A percentile compares a stretch with the other conserved stretches of the same genome.
Conservation (phyloP, 2,888 invertebrate species). For the Protophormia terraenovae region DNA sequence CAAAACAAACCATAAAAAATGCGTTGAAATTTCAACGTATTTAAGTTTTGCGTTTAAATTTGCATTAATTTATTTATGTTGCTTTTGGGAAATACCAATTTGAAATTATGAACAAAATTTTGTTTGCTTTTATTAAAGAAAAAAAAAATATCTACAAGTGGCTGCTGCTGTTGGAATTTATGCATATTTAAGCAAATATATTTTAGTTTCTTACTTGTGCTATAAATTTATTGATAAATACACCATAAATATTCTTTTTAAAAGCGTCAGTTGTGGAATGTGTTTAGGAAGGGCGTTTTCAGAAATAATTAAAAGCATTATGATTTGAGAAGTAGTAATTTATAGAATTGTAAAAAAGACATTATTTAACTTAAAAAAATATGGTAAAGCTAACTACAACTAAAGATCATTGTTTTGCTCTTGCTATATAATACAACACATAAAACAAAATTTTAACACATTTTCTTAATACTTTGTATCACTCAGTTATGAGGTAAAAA, state of each 20-base stretch:
- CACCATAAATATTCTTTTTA: background rate
- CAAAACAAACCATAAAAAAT: constrained; percentile 22
- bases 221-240: background rate
- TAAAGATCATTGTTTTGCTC: too few relatives aligned
- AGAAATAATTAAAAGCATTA: background rate
- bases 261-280: background rate
- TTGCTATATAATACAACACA: background rate
- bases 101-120: background rate
- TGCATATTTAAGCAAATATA: background rate
- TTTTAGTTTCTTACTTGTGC: background rate
- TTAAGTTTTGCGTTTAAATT: background rate
- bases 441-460: background rate
- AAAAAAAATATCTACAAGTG: background rate
- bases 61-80: constrained; percentile 25
- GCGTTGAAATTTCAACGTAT: constrained; percentile 2
- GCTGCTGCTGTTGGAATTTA: background rate
- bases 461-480: background rate
- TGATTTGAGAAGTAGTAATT: background rate
- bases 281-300: background rate
- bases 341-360: too few relatives aligned
- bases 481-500: background rate
- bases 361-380: too few relatives aligned
- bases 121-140: background rate
- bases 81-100: background rate
- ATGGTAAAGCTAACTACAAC: too few relatives aligned